Evolutionary conservation across 2,888 invertebrate genomes (phyloP).

Genomic region (Petrolisthes manimaculis): DNA sequence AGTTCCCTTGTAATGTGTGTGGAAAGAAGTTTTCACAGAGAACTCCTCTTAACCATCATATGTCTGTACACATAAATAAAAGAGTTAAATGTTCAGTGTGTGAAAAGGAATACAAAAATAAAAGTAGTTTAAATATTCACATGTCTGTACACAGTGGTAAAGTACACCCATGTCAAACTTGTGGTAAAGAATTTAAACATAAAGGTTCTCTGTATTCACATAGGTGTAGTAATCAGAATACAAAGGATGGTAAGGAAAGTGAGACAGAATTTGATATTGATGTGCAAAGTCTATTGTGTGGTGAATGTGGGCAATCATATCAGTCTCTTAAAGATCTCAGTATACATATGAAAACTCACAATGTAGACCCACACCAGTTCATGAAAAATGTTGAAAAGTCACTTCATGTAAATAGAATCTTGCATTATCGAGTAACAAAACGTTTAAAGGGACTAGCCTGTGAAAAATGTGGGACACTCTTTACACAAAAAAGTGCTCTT

Average conservation of each 20-base stretch:
- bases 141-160: slow-evolving; percentile 11
- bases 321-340: background rate
- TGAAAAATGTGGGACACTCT: slow-evolving; percentile 9
- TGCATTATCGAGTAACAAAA: background rate
- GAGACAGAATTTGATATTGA: slow-evolving; percentile 8
- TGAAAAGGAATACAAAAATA: background rate
- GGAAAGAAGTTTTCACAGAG: background rate
- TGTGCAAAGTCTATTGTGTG: slow-evolving; percentile 12
- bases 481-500: slow-evolving; percentile 6
- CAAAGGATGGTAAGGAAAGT: background rate
- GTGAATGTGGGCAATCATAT: background rate
- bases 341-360: background rate
- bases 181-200: background rate
- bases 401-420: background rate
- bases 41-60: background rate
- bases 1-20: background rate
- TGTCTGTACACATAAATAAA: background rate
- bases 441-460: background rate
- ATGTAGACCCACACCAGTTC: background rate
- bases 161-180: background rate
- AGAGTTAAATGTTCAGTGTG: background rate
- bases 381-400: slow-evolving; percentile 5
- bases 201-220: background rate
- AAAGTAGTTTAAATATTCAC: background rate
- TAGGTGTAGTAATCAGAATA: background rate